Evolutionary conservation across 2,888 invertebrate genomes (phyloP), one percentile per base, ranked within the genome.

Genomic region (Mongoloraphidia duomilia): DNA sequence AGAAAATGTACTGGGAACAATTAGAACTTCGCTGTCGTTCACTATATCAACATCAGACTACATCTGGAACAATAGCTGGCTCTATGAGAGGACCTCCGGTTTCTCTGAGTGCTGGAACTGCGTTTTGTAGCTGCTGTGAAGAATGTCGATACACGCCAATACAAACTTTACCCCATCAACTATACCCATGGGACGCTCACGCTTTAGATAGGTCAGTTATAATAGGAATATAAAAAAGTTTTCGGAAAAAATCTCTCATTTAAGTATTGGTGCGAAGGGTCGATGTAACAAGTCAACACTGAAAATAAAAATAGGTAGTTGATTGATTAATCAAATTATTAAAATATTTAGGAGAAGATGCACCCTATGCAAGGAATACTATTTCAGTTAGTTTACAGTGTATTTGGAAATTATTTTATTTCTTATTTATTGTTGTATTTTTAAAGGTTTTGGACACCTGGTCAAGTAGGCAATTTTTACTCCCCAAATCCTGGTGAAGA

Each of bases 1-100:
- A 92, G 72, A 92, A 91, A 69, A 90, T 89, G 84, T 92, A 92
- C 65, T 92, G 92, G 91, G 90, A 90, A 60, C 90, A 92, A 68
- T 63, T 92, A 65, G 91, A 91, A 64, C 66, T 90, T 47, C 73
- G 89, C 49, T 87, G 91, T 64, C 74, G 90, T 52, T 85, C 88
- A 1, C 66, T 91, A 50, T 89, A 89, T 59, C 74, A 77, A 40
- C 74, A 76, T 58, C 75, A 74, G 10, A 60, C 63, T 5, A 59
- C 64, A 12, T 46, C 55, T 17, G 58, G 63, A 3, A 67, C 66
- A 52, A 61, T 63, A 13, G 65, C 65, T 44, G 65, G 67, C 34
- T 68, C 69, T 2, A 59, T 68, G 40, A 58, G 68, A 53, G 71
- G 69, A 10, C 69, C 69, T 34, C 65, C 73, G 33, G 60, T 72